phyloP scores from a whole-genome alignment of 2,797 vertebrate genomes.

The Chromobotia macracanthus region DNA sequence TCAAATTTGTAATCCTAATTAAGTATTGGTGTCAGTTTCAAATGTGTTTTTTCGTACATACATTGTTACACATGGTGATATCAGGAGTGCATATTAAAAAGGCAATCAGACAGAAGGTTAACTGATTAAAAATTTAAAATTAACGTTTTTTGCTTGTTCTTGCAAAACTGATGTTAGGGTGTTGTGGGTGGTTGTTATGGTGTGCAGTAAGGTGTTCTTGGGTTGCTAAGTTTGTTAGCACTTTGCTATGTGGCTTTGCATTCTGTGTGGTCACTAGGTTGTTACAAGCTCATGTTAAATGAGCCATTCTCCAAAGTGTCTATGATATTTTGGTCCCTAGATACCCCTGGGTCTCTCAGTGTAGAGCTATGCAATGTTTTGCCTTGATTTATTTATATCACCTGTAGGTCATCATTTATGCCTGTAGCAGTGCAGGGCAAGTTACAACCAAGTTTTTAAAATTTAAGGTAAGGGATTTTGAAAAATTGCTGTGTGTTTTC shows the following conservation, averaged over 20 bases:
- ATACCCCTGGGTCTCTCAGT: background rate
- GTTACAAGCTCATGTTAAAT: background rate
- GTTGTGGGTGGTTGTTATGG: background rate
- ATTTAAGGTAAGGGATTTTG: background rate
- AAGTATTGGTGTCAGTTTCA: background rate
- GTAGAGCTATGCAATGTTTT: background rate
- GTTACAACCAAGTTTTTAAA: background rate
- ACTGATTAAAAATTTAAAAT: background rate
- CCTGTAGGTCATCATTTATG: background rate
- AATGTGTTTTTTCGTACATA: background rate
- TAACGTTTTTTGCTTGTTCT: background rate
- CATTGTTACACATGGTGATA: background rate
- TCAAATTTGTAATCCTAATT: conserved; percentile 30
- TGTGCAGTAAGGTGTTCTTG: background rate
- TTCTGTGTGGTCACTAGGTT: background rate
- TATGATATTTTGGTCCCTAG: background rate
- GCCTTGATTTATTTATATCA: background rate
- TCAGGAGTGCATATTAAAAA: background rate
- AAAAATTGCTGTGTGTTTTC: background rate
- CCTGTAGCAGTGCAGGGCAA: background rate
- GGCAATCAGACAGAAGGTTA: background rate
- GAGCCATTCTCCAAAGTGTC: background rate
- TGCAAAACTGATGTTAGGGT: background rate
- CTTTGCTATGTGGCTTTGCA: background rate
- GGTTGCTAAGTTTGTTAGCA: conserved; percentile 1